Percentiles rank a stretch among this genome's conserved stretches.
Evolutionary conservation across 2,113 vertebrate genomes (phyloP).

Genomic region (Sula dactylatra): DNA sequence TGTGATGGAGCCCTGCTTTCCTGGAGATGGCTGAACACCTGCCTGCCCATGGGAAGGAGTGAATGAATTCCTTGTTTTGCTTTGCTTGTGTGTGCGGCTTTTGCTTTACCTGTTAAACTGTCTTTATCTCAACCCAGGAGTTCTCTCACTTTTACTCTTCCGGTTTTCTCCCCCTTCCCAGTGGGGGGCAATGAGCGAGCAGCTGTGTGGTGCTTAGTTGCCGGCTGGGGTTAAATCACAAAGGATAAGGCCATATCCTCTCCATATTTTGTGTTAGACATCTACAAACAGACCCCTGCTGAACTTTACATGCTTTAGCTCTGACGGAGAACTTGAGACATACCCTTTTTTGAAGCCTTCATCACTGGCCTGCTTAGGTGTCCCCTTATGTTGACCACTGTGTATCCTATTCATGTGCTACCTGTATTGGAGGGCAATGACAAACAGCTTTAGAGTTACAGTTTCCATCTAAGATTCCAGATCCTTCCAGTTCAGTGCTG

Average conservation of each 20-base stretch:
- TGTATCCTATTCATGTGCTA: neutral
- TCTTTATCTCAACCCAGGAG: no score
- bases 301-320: neutral
- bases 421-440: neutral
- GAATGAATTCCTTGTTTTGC: no score
- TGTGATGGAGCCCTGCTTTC: no score
- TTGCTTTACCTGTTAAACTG: no score
- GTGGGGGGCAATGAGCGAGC: no score
- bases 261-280: neutral
- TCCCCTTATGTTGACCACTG: neutral
- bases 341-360: neutral
- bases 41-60: no score
- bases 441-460: neutral
- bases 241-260: neutral
- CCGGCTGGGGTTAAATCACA: neutral
- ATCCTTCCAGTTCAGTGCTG: neutral
- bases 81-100: no score
- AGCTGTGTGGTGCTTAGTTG: no score
- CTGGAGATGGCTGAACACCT: no score
- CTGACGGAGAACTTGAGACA: neutral
- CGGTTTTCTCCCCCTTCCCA: no score
- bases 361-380: neutral
- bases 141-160: no score
- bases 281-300: neutral
- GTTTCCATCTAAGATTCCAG: neutral